Evolutionary conservation across 1,140 invertebrate species (phyloP).

Genomic region (Sesamia nonagrioides): DNA sequence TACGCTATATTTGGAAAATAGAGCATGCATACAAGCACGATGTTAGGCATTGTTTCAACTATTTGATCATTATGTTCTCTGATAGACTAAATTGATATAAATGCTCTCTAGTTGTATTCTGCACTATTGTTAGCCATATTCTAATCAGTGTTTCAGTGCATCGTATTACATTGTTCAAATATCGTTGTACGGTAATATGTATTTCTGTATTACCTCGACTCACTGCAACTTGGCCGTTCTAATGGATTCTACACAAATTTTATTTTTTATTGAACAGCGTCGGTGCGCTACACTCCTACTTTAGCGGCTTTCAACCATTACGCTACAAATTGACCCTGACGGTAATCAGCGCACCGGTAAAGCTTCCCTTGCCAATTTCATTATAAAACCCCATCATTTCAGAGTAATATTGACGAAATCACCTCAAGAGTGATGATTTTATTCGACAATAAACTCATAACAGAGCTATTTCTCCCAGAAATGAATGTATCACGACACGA

Average conservation of each 20-base stretch:
- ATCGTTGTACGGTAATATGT: neutral
- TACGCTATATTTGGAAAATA: neutral
- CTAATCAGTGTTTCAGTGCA: neutral
- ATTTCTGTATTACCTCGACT: neutral
- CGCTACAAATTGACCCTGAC: conserved; percentile 2
- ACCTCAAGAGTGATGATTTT: conserved; percentile 24
- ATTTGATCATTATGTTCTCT: neutral
- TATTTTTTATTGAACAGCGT: conserved; percentile 19
- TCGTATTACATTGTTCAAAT: conserved; percentile 3
- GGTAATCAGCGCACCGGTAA: neutral
- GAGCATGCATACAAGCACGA: neutral
- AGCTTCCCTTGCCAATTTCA: neutral
- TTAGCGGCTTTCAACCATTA: neutral
- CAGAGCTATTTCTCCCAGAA: neutral
- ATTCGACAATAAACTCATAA: neutral
- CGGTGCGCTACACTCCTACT: neutral
- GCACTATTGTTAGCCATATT: conserved; percentile 4
- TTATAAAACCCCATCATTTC: conserved; percentile 2
- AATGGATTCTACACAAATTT: conserved; percentile 26
- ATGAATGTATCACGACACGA: conserved; percentile 15
- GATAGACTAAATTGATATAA: neutral
- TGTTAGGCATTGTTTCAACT: neutral
- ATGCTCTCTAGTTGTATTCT: neutral
- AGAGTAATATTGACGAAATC: conserved; percentile 4
- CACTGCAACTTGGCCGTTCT: conserved; percentile 14